A percentile compares a stretch with the other conserved stretches of the same genome.
These are phyloP conservation scores for Sicus ferrugineus DNA, from an alignment of 2,888 invertebrate genomes.

Conservation along the genomic window DNA sequence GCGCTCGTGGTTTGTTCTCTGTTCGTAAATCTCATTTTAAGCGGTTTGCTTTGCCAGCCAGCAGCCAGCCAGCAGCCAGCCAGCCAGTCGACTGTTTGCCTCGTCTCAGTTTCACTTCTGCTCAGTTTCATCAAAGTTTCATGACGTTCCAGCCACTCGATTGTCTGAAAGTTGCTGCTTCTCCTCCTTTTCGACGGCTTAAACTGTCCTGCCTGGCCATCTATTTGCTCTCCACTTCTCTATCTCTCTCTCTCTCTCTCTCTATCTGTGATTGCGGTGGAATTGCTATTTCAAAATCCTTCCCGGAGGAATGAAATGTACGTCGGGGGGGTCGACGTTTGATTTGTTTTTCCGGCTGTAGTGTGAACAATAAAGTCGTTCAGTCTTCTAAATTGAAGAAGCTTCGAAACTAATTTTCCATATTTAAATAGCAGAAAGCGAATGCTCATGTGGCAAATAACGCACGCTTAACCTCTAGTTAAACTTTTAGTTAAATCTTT, in stretches of 20 bases:
- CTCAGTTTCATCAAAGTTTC: constrained; percentile 31
- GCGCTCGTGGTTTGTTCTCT: background rate
- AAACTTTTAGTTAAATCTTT: no score
- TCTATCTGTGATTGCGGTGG: background rate
- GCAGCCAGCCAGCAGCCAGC: no score
- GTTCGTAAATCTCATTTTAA: background rate
- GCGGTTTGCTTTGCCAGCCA: background rate
- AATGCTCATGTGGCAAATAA: no score
- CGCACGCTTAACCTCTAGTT: no score
- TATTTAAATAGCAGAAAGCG: no score
- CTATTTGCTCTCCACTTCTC: background rate
- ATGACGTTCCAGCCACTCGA: constrained; percentile 34
- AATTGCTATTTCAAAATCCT: background rate
- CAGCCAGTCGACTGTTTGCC: constrained; percentile 15
- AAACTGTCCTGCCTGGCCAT: constrained; percentile 6
- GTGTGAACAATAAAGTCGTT: no score
- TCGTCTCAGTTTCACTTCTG: constrained; percentile 18
- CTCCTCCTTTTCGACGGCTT: background rate
- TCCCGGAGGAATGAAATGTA: no score
- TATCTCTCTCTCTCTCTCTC: background rate
- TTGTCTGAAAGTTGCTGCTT: constrained; percentile 30
- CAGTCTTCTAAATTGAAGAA: no score
- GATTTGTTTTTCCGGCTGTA: no score
- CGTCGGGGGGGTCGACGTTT: no score
- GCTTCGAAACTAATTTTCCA: no score